Evolutionary conservation across 2,888 invertebrate genomes (phyloP), one percentile per base, ranked within the genome.

Genomic region (Fragum whitleyi): DNA sequence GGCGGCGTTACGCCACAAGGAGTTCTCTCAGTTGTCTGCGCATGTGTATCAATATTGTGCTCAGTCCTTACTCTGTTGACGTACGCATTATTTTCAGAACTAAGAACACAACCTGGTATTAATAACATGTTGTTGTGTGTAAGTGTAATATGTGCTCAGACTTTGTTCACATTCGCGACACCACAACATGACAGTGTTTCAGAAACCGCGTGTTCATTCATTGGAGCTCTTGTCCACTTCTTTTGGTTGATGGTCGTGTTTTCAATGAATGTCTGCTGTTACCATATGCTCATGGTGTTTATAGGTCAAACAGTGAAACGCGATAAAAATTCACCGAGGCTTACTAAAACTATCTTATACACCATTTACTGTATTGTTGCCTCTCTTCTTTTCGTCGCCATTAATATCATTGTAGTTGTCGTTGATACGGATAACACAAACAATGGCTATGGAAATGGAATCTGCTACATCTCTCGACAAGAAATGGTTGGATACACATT

Each of bases 61-160:
- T 21, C 59, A 9, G 1, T 83, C 1, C 7, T 79, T 2, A 77
- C 83, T 16, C 32, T 83, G 7, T 0, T 72, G 26, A 80, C 80
- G 0, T 83, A 83, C 42, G 32, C 7, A 2, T n/a, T 84, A 2
- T 81, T 81, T 51, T 16, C 23, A 5, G 81, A 77, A 32, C 68
- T 84, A 2, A 36, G 79, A 26, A 79, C 84, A 9, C 84, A 84
- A 51, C 81, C 84, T 14, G 84, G 84, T 0, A 73, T 81, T n/a
- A 81, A 84, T 51, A 84, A 81, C 61, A 84, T 84, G 69, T 39
- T 68, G 0, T 51, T 84, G 2, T 51, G 59, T 19, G 32, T 76
- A 0, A 57, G 53, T 62, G 55, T 84, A 6, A 77, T 81, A 11
- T 26, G 62, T 28, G 84, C 84, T 9, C 84, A 84, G 39, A 21